Evolutionary conservation across 2,888 invertebrate genomes (phyloP), one percentile per base, ranked within the genome.

Genomic region (Mellilla xanthometata): DNA sequence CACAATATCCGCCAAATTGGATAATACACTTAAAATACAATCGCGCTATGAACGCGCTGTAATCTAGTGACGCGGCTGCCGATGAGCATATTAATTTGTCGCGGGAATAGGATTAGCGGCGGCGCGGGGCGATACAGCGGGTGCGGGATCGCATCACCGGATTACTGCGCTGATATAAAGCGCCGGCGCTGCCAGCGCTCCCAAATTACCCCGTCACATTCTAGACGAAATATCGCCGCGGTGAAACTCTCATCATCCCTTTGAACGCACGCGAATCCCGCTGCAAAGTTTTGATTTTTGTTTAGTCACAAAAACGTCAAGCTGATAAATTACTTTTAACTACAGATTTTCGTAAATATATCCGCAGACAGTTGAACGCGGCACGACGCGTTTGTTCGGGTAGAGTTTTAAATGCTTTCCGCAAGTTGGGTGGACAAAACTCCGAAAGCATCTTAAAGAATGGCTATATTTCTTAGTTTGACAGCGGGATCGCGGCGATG

Each of bases 11-110:
- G 78, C 81, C 88, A 90, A 90, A 91, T 91, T 91, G 91, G 91
- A 91, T 92, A 91, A 92, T 91, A 91, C 91, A 91, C 91, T 91
- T 92, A 91, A 91, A 91, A 91, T 89, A 91, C 90, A 88, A 89
- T 90, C 89, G 90, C 79, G n/a, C n/a, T 35, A 33, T 46, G 34
- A 30, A 27, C 38, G 34, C 39, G 76, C 74, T 76, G 81, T 88
- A 89, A 86, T 85, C 87, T 82, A 84, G 81, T 83, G 83, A 80
- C 79, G 86, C 76, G 80, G 78, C 81, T 81, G 83, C 83, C 87
- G 86, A 89, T 87, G 88, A 86, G 83, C 88, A 85, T 87, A 87
- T 86, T 87, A 87, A 88, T 88, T 85, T 86, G 86, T 86, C 81
- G 78, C 80, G 78, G 78, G 75, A 77, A 84, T 79, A 76, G 86